Evolutionary conservation across 2,888 invertebrate species (phyloP).

Genomic region (Lycocerus yunnanus): DNA sequence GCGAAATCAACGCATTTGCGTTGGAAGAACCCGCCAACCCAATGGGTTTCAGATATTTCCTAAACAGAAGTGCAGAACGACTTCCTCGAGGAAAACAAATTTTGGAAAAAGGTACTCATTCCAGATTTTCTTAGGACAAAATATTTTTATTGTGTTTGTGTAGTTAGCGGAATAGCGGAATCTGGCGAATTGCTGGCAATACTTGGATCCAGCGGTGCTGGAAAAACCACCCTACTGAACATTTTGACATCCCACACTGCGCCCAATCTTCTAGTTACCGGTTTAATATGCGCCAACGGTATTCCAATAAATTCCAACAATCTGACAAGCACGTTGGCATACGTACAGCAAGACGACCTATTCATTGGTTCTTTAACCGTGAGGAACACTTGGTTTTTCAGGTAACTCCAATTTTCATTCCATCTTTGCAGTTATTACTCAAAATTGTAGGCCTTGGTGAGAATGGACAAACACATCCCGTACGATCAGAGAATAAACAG

Average conservation of each 20-base stretch:
- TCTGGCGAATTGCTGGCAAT: conserved; percentile 86
- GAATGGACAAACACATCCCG: conserved; percentile 81
- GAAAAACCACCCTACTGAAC: conserved; percentile 93
- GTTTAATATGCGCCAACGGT: conserved; percentile 72
- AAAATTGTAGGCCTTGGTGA: conserved; percentile 71
- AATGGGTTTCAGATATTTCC: not conserved
- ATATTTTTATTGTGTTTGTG: not conserved
- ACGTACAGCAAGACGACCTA: conserved; percentile 92
- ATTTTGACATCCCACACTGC: conserved; percentile 83
- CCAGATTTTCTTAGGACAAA: not conserved
- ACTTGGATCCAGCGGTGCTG: conserved; percentile 90
- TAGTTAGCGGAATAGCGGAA: conserved; percentile 81
- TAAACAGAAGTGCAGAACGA: not conserved
- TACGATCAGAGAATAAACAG: conserved; percentile 74
- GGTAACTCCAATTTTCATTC: conserved; percentile 56
- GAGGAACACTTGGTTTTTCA: conserved; percentile 88
- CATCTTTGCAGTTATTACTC: not conserved
- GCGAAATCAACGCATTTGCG: conserved; percentile 76
- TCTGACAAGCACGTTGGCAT: conserved; percentile 80
- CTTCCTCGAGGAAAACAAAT: conserved; percentile 68
- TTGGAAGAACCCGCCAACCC: conserved; percentile 53
- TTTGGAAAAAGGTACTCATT: conserved; percentile 71
- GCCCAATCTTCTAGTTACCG: conserved; percentile 68
- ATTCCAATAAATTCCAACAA: conserved; percentile 71
- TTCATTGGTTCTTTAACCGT: conserved; percentile 91